Evolutionary conservation across 64 coral and sea anemone species (phyloP).

Genomic region (Anthopleura sola): DNA sequence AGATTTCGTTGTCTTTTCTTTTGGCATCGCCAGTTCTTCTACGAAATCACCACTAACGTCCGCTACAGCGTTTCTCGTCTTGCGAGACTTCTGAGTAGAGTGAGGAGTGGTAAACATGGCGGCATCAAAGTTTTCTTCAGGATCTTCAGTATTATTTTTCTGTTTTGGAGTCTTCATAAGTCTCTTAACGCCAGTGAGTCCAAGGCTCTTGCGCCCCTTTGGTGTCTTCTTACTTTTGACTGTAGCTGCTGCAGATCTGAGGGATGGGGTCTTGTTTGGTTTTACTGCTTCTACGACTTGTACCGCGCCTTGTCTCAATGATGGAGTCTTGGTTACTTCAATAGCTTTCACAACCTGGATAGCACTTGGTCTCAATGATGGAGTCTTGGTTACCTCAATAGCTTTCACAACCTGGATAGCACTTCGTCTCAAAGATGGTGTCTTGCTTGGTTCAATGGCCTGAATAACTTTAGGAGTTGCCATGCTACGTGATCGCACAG

Average conservation of each 20-base stretch:
- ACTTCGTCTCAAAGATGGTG: constrained; percentile 32
- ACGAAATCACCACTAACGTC: constrained; percentile 13
- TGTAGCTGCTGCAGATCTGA: not conserved
- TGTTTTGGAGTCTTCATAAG: constrained; percentile 40
- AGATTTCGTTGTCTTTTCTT: constrained; percentile 25
- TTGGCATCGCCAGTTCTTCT: not conserved
- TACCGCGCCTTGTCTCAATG: constrained; percentile 5
- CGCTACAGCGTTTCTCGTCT: constrained; percentile 23
- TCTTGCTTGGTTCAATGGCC: constrained; percentile 15
- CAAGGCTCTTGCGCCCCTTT: constrained; percentile 23
- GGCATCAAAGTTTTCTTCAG: constrained; percentile 35
- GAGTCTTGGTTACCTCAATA: not conserved
- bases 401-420: not conserved
- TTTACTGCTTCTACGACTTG: not conserved
- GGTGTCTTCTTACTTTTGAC: constrained; percentile 24
- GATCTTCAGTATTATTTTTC: constrained; percentile 5
- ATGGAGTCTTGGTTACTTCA: constrained; percentile 23
- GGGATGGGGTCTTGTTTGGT: not conserved
- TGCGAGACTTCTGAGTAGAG: constrained; percentile 19
- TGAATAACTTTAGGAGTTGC: constrained; percentile 7
- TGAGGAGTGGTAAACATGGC: constrained; percentile 25
- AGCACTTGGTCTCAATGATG: not conserved
- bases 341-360: constrained; percentile 11
- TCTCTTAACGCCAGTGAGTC: constrained; percentile 6
- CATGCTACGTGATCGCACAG: not conserved